phyloP scores from a whole-genome alignment of 64 coral and sea anemone genomes.

The Montipora capricornis region DNA sequence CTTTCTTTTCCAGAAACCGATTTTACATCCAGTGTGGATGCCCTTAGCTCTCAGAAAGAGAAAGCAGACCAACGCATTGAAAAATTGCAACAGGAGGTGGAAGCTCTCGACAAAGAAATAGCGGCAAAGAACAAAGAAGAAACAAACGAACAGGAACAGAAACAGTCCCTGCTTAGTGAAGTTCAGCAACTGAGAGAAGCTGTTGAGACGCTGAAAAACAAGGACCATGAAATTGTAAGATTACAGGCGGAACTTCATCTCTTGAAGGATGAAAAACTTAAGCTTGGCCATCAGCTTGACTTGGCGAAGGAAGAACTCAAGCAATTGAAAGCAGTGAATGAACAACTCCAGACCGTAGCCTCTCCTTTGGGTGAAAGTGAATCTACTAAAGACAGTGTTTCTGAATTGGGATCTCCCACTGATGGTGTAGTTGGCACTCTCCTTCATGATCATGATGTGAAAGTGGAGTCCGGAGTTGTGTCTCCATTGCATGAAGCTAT shows the following conservation, averaged over 20 bases:
- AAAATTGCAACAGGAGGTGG: background rate
- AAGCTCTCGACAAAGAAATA: slow-evolving; percentile 4
- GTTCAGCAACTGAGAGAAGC: slow-evolving; percentile 48
- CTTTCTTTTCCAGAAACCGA: background rate
- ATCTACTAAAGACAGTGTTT: background rate
- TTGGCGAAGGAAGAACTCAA: background rate
- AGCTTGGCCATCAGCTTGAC: background rate
- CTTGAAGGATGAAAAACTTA: background rate
- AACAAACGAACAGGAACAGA: background rate
- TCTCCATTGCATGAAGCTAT: background rate
- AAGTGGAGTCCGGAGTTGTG: background rate
- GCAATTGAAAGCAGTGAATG: slow-evolving; percentile 4
- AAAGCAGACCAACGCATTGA: slow-evolving; percentile 9
- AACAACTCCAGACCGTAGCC: background rate
- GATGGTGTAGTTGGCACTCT: background rate
- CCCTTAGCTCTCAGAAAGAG: slow-evolving; percentile 27
- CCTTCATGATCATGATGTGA: background rate
- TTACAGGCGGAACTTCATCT: background rate
- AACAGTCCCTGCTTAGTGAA: slow-evolving; percentile 17
- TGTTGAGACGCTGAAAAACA: slow-evolving; percentile 30
- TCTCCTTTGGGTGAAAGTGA: background rate
- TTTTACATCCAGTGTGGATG: slow-evolving; percentile 41
- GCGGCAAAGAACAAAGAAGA: background rate
- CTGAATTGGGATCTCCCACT: background rate
- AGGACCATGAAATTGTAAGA: background rate